Evolutionary conservation across 2,113 vertebrate species (phyloP).

Genomic region (Rana temporaria): DNA sequence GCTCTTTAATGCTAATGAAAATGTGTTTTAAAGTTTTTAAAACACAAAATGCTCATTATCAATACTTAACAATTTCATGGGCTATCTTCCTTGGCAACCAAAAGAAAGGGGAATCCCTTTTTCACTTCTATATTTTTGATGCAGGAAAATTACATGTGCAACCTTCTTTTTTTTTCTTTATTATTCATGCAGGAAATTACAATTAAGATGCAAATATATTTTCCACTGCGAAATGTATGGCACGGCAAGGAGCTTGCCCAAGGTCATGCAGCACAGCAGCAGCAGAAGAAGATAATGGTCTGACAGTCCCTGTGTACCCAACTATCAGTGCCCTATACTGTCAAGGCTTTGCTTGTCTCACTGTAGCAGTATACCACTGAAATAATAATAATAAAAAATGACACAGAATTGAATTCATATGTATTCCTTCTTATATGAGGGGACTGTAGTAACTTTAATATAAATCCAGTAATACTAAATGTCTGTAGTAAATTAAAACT

Average conservation of each 20-base stretch:
- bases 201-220: conserved; percentile 41
- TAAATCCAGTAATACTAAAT: too few species aligned
- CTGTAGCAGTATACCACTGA: conserved; percentile 8
- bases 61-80: background rate
- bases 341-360: background rate
- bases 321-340: conserved; percentile 1
- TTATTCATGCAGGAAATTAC: conserved; percentile 41
- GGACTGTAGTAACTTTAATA: background rate
- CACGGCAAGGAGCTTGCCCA: conserved; percentile 26
- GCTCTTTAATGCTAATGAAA: too few species aligned
- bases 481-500: too few species aligned
- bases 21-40: too few species aligned
- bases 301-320: conserved; percentile 1
- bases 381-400: conserved; percentile 5
- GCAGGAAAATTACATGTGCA: conserved; percentile 14
- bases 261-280: conserved; percentile 27
- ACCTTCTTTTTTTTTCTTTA: background rate
- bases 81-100: background rate
- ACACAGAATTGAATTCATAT: background rate
- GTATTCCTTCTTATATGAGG: background rate
- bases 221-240: conserved; percentile 29
- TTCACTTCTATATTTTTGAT: conserved; percentile 16
- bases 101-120: background rate
- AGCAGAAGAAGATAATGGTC: conserved; percentile 19
- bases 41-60: too few species aligned